Percentiles rank a stretch among this genome's conserved stretches.
These are phyloP conservation scores for Huso huso DNA, from an alignment of 2,797 vertebrate species.

Conservation along the genomic window DNA sequence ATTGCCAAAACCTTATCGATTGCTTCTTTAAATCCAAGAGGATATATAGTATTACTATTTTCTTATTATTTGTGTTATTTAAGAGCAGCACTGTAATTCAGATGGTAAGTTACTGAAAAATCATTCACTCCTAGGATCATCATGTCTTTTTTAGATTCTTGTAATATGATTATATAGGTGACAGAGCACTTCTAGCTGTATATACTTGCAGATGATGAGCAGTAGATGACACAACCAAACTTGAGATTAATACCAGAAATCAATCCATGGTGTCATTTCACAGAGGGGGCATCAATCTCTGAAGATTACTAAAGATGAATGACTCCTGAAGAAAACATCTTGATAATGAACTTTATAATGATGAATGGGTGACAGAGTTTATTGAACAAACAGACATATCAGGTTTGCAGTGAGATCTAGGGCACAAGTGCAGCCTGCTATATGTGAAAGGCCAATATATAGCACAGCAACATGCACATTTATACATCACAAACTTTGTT, in stretches of 20 bases:
- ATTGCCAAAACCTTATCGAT: no score
- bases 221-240: constrained; percentile 67
- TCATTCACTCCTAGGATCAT: constrained; percentile 20
- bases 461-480: no score
- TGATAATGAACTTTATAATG: constrained; percentile 78
- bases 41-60: no score
- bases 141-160: constrained; percentile 19
- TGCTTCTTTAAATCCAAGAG: no score
- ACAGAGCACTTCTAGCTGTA: constrained; percentile 16
- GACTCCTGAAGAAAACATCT: constrained; percentile 67
- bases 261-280: constrained; percentile 58
- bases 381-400: constrained; percentile 51
- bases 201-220: constrained; percentile 23
- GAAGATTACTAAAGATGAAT: constrained; percentile 69
- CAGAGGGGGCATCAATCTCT: constrained; percentile 62
- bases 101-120: constrained; percentile 1
- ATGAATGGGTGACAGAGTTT: constrained; percentile 65
- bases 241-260: constrained; percentile 79
- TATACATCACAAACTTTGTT: no score
- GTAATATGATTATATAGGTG: constrained; percentile 15
- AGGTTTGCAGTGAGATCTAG: constrained; percentile 11
- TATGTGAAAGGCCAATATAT: no score
- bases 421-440: no score
- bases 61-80: no score
- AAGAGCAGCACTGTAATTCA: no score